Conservation (phyloP, 2,113 vertebrate species). For the Andinoacara biseriatus region DNA sequence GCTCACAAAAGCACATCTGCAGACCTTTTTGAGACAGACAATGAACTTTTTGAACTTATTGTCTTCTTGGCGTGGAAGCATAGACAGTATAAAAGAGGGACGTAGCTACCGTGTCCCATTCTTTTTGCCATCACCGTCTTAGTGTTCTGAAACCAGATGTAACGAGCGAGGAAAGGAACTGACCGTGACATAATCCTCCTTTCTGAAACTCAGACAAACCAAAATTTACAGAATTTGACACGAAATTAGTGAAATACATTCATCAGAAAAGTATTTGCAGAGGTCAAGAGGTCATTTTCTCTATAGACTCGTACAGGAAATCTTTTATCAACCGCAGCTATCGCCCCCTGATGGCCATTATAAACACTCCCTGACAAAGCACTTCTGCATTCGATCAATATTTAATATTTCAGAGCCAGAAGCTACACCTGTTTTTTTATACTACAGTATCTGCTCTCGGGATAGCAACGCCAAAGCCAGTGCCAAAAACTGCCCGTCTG, state of each 20-base stretch:
- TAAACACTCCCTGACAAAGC: neutral
- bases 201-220: neutral
- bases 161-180: neutral
- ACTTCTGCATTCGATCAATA: neutral
- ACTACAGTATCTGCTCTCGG: neutral
- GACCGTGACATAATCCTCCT: neutral
- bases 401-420: neutral
- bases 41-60: fast-evolving
- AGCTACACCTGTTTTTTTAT: neutral
- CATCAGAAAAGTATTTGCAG: neutral
- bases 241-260: neutral
- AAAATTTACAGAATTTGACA: neutral
- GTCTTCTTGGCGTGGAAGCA: neutral
- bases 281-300: neutral
- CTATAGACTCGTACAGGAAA: fast-evolving
- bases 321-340: neutral
- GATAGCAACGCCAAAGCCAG: fast-evolving
- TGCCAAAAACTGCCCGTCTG: neutral
- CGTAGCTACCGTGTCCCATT: neutral
- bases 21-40: neutral
- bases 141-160: neutral
- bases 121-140: neutral
- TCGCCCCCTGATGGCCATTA: neutral
- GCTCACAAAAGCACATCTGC: neutral
- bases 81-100: neutral